phyloP scores from a whole-genome alignment of 2,888 invertebrate genomes.

The Lycophotia porphyrea region DNA sequence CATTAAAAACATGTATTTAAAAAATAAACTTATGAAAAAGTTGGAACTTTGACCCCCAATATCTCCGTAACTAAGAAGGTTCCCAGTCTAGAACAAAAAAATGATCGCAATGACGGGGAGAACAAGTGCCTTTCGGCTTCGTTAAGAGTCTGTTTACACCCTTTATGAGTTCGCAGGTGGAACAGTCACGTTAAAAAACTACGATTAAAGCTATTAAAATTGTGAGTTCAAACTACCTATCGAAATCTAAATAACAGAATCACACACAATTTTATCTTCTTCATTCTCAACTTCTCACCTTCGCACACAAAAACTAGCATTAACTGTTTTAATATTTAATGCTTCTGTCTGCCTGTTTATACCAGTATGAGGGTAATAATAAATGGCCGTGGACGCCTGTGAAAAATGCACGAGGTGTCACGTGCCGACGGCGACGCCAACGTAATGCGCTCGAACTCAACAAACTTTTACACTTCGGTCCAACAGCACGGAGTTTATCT shows the following conservation, averaged over 20 bases:
- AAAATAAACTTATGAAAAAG: too few species aligned
- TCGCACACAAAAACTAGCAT: conserved; percentile 3
- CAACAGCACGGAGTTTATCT: conserved; percentile 71
- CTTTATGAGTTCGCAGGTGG: too few species aligned
- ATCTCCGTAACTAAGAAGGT: too few species aligned
- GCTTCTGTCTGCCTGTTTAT: conserved; percentile 38
- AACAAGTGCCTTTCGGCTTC: too few species aligned
- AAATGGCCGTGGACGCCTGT: conserved; percentile 54
- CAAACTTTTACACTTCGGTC: conserved; percentile 69
- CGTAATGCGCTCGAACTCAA: conserved; percentile 62
- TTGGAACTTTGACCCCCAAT: too few species aligned
- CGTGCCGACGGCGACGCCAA: conserved; percentile 36
- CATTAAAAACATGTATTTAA: too few species aligned
- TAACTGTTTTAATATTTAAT: conserved; percentile 46
- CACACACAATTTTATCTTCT: conserved; percentile 2
- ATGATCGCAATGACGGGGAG: too few species aligned
- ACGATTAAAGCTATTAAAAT: background rate
- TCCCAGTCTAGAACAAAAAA: too few species aligned
- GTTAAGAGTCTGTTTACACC: too few species aligned
- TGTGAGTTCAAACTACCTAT: background rate
- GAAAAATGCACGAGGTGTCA: conserved; percentile 65
- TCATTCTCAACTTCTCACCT: conserved; percentile 28
- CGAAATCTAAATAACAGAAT: background rate
- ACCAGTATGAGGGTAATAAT: conserved; percentile 47
- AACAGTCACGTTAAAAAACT: too few species aligned